Conservation (phyloP, 2,797 vertebrate species). For the Anguilla marmorata region DNA sequence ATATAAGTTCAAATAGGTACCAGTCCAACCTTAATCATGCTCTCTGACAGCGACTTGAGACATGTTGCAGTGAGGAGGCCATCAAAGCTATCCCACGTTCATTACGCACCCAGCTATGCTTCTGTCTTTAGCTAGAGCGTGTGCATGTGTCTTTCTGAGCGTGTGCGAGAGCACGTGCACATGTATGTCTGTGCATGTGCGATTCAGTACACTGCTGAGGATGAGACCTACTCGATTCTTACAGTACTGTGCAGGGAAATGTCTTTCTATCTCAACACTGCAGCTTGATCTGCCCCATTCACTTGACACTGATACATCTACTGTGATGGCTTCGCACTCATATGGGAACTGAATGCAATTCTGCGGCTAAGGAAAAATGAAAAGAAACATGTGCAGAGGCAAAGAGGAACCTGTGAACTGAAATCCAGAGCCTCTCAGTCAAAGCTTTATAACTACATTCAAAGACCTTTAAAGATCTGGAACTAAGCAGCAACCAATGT, state of each 20-base stretch:
- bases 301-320: not conserved
- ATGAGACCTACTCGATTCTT: too few relatives aligned
- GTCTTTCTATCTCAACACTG: not conserved
- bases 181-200: not conserved
- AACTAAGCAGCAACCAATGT: not conserved
- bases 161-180: not conserved
- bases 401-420: not conserved
- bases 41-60: not conserved
- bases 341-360: slow-evolving; percentile 6
- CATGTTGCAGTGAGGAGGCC: not conserved
- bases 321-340: not conserved
- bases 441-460: not conserved
- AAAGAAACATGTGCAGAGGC: not conserved
- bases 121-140: not conserved
- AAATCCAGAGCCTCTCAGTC: not conserved
- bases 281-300: not conserved
- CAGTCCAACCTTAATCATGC: slow-evolving; percentile 41
- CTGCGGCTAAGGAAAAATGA: not conserved
- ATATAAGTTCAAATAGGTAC: slow-evolving; percentile 54
- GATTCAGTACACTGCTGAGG: not conserved
- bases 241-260: not conserved
- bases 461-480: not conserved
- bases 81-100: not conserved
- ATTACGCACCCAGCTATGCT: not conserved
- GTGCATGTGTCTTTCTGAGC: not conserved